phyloP scores from a whole-genome alignment of 1,140 invertebrate species.

The Panagrolaimus sp. region DNA sequence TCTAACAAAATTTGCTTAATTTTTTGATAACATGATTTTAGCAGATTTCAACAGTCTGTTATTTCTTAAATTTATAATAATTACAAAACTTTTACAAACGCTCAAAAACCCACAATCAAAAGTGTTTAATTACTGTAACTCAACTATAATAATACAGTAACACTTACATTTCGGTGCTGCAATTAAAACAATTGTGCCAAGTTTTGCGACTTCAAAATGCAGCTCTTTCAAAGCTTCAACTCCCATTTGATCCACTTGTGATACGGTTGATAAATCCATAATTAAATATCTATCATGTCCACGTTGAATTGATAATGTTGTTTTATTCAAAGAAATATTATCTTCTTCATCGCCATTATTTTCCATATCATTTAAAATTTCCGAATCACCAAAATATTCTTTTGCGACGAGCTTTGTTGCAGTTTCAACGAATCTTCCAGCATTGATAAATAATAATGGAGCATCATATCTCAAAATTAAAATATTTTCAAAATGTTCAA shows the following conservation, averaged over 20 bases:
- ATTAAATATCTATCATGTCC: background rate
- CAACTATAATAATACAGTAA: too few relatives aligned
- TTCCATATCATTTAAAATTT: background rate
- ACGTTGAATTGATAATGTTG: background rate
- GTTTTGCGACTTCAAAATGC: background rate
- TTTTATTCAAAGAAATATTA: background rate
- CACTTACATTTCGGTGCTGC: slow-evolving; percentile 5
- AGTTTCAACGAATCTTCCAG: background rate
- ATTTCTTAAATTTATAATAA: too few relatives aligned
- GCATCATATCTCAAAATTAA: background rate
- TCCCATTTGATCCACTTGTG: slow-evolving; percentile 11
- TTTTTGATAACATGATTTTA: too few relatives aligned
- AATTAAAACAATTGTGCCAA: background rate
- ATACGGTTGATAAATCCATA: background rate
- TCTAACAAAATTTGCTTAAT: too few relatives aligned
- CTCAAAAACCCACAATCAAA: too few relatives aligned
- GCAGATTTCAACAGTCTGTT: too few relatives aligned
- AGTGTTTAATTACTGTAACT: too few relatives aligned
- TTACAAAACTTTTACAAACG: too few relatives aligned
- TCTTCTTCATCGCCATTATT: background rate
- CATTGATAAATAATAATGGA: background rate
- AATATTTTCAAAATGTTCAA: background rate
- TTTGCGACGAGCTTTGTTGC: background rate
- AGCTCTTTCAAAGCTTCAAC: slow-evolving; percentile 10
- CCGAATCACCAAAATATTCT: background rate